These are phyloP conservation scores for Philantomba maxwellii DNA, from an alignment of 2,113 vertebrate species.

Conservation along the genomic window DNA sequence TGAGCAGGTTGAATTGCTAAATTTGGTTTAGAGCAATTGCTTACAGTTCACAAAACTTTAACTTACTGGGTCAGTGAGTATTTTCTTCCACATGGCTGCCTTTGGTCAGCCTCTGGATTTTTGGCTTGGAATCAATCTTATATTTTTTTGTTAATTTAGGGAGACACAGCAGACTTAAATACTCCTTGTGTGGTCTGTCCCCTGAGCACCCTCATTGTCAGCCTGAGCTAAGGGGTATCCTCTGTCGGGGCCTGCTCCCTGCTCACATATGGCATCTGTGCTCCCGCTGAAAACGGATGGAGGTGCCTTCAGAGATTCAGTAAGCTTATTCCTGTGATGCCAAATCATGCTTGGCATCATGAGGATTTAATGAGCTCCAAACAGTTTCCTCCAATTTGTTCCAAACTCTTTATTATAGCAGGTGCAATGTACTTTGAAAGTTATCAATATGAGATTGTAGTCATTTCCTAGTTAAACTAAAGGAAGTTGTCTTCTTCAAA, in stretches of 20 bases:
- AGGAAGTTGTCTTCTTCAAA: background rate
- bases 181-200: background rate
- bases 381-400: background rate
- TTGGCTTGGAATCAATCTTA: background rate
- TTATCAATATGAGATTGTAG: background rate
- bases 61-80: background rate
- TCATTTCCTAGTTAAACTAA: background rate
- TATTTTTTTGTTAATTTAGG: background rate
- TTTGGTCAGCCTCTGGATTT: background rate
- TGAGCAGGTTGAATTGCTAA: background rate
- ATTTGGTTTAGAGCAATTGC: background rate
- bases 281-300: fast-evolving
- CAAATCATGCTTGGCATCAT: background rate
- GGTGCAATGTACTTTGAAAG: background rate
- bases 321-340: background rate
- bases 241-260: background rate
- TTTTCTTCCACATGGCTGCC: background rate
- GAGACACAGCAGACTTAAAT: background rate
- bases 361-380: background rate
- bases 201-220: background rate
- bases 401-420: background rate
- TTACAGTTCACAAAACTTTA: background rate
- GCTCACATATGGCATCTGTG: background rate
- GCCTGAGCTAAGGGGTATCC: background rate
- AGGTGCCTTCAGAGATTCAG: background rate